Conservation (phyloP, 2,797 vertebrate species). For the Alectoris magna region DNA sequence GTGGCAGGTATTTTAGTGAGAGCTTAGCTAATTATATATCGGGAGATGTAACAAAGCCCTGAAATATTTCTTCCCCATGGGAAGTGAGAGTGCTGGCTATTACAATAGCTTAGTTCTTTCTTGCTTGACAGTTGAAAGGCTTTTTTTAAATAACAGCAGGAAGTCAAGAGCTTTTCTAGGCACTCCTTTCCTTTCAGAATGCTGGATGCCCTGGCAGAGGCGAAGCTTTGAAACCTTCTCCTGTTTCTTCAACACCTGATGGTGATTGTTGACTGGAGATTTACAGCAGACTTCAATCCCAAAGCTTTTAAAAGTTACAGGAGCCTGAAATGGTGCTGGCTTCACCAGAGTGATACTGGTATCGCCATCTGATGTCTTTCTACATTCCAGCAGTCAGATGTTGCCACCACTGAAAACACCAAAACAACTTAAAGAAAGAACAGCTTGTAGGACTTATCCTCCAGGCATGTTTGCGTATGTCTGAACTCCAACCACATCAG, state of each 20-base stretch:
- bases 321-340: background rate
- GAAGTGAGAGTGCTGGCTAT: background rate
- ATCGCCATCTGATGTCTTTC: fast-evolving
- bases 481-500: background rate
- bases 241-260: conserved; percentile 54
- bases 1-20: background rate
- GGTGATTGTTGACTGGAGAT: conserved; percentile 22
- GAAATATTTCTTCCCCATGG: background rate
- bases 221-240: conserved; percentile 59
- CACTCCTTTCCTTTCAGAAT: background rate
- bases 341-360: background rate
- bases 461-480: fast-evolving
- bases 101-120: conserved; percentile 43
- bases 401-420: background rate
- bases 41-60: conserved; percentile 36
- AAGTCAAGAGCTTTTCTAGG: conserved; percentile 34
- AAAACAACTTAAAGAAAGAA: background rate
- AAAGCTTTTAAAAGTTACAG: background rate
- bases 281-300: conserved; percentile 19
- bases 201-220: conserved; percentile 27
- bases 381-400: background rate
- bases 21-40: background rate
- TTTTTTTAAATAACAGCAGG: conserved; percentile 54
- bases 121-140: background rate
- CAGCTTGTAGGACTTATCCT: background rate